phyloP scores from a whole-genome alignment of 2,113 vertebrate species.

The Sebastes fasciatus region DNA sequence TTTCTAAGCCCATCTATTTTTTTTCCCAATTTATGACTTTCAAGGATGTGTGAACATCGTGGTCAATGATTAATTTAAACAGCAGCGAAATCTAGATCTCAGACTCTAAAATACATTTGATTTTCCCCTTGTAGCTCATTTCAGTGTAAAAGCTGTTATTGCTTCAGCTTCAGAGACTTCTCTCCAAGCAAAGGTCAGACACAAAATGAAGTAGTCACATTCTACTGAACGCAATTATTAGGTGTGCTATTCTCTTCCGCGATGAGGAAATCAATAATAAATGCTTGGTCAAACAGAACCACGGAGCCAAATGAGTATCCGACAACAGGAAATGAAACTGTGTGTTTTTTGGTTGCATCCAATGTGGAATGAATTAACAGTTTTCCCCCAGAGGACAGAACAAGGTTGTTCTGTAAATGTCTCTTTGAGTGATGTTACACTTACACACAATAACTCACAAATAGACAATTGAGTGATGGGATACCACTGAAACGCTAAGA shows the following conservation, averaged over 20 bases:
- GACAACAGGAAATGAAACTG: constrained; percentile 62
- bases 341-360: constrained; percentile 55
- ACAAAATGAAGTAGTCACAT: constrained; percentile 53
- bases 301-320: constrained; percentile 36
- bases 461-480: constrained; percentile 48
- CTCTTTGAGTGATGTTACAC: constrained; percentile 55
- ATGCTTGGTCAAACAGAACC: constrained; percentile 61
- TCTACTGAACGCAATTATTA: constrained; percentile 66
- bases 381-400: constrained; percentile 44
- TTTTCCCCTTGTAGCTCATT: background rate
- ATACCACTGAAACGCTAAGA: constrained; percentile 35
- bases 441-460: constrained; percentile 44
- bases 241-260: constrained; percentile 47
- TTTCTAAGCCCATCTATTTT: background rate
- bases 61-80: constrained; percentile 4
- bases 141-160: background rate
- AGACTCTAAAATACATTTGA: background rate
- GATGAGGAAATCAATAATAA: constrained; percentile 72
- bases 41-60: constrained; percentile 8
- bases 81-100: constrained; percentile 8
- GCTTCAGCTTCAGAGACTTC: constrained; percentile 36
- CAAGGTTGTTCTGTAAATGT: constrained; percentile 57
- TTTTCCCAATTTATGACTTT: background rate
- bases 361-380: constrained; percentile 62
- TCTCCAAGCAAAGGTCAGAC: constrained; percentile 64